Evolutionary conservation across 1,140 invertebrate genomes (phyloP), one percentile per base, ranked within the genome.

Genomic region (Hypsibius dujardini): DNA sequence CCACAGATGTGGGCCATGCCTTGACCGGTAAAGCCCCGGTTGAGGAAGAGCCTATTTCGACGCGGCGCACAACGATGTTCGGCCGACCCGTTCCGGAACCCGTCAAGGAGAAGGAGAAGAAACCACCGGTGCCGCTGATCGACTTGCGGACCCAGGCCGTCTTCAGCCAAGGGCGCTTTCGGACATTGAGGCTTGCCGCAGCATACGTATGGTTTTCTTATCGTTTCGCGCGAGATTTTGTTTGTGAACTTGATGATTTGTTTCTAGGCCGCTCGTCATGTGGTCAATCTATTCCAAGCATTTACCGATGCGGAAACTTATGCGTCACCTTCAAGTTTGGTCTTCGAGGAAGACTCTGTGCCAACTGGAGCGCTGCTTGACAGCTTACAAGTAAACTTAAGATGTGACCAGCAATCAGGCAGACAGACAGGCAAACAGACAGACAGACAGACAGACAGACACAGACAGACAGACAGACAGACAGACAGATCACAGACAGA

Each of bases 251-350:
- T 12, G 12, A 67, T 67, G 12, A 45, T 67, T 67, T 67, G 42
- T 67, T 67, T 7, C 50, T 67, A 67, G 62, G 62, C 42, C 42
- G 62, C 62, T 3, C 62, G 62, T 7, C 62, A 67, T 42, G 7
- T 67, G 12, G 42, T 42, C 42, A 67, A 42, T 42, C 12, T 12
- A 15, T 67, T 67, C 12, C 7, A 15, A 7, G 12, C 62, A 7
- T 7, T 67, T 3, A 7, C 62, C 62, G 62, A 67, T 42, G 62
- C 12, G 7, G 12, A 12, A 7, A 7, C 62, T 15, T 67, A 42
- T 12, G 62, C 42, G 0, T 42, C 45, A 7, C 12, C 42, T 12
- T 12, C 12, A 12, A 67, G 62, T 45, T 12, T 42, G 12, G 62
- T 67, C 3, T 67, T 42, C 12, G 62, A 67, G 42, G 62, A 42